Evolutionary conservation across 2,888 invertebrate species (phyloP).

Genomic region (Pyrocoelia pectoralis): DNA sequence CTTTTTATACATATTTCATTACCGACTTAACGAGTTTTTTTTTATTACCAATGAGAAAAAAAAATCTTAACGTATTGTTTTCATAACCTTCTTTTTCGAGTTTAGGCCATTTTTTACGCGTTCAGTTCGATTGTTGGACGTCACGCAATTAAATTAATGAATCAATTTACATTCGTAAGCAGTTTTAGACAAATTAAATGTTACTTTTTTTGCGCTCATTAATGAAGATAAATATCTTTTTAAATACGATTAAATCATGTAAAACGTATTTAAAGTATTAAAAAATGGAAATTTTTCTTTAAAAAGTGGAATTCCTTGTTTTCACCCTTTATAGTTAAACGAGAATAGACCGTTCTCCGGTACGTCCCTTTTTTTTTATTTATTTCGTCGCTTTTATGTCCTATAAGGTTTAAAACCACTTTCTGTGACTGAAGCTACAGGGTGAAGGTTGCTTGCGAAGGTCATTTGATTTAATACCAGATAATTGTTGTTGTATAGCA

Average conservation of each 20-base stretch:
- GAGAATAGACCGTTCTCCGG: neutral
- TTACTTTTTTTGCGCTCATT: slow-evolving; percentile 22
- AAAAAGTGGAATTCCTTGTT: slow-evolving; percentile 14
- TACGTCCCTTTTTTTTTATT: slow-evolving; percentile 9
- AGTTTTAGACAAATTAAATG: slow-evolving; percentile 28
- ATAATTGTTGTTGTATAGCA: no score
- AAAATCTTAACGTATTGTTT: neutral
- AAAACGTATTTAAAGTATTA: neutral
- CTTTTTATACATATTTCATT: neutral
- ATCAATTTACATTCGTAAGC: slow-evolving; percentile 24
- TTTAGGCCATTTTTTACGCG: neutral
- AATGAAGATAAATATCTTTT: slow-evolving; percentile 14
- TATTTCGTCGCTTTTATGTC: slow-evolving; percentile 15
- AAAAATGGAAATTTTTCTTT: slow-evolving; percentile 9
- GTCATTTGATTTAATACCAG: slow-evolving; percentile 36
- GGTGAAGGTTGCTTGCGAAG: slow-evolving; percentile 39
- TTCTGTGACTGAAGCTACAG: slow-evolving; percentile 34
- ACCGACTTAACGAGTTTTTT: neutral
- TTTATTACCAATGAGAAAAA: neutral
- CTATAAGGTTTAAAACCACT: slow-evolving; percentile 35
- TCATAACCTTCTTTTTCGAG: neutral
- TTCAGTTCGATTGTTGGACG: neutral
- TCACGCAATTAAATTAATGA: slow-evolving; percentile 20
- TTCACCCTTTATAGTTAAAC: slow-evolving; percentile 11
- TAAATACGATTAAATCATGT: slow-evolving; percentile 12